phyloP scores from a whole-genome alignment of 1,140 invertebrate species.

The Araneus ventricosus region DNA sequence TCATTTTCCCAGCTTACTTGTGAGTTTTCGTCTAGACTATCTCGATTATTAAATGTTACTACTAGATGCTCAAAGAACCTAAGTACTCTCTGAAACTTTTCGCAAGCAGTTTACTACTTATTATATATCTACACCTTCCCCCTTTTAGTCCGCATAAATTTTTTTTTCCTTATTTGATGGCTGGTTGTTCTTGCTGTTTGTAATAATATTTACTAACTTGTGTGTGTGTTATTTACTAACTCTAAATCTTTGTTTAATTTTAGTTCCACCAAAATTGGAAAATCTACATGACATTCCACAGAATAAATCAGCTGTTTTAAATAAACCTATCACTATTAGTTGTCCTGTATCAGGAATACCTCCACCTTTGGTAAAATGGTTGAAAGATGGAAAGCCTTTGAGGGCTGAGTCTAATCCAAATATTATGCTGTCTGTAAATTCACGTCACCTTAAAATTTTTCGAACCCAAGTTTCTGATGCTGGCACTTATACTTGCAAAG shows the following conservation, averaged over 20 bases:
- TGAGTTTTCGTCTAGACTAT: no score
- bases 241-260: slow-evolving; percentile 52
- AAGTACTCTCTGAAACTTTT: no score
- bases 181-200: no score
- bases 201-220: no score
- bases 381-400: slow-evolving; percentile 68
- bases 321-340: slow-evolving; percentile 65
- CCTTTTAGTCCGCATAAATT: no score
- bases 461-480: slow-evolving; percentile 83
- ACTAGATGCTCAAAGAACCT: no score
- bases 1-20: no score
- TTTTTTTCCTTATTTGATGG: no score
- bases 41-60: no score
- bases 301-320: slow-evolving; percentile 58
- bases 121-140: no score
- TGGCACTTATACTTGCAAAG: slow-evolving; percentile 92
- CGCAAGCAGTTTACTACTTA: no score
- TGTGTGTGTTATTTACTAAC: slow-evolving; percentile 80
- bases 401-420: background rate
- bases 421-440: slow-evolving; percentile 49
- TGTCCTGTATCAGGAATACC: slow-evolving; percentile 72
- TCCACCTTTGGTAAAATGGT: slow-evolving; percentile 70
- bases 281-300: slow-evolving; percentile 52
- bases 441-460: slow-evolving; percentile 48
- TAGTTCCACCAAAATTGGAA: slow-evolving; percentile 77